Evolutionary conservation across 2,797 vertebrate genomes (phyloP), one percentile per base, ranked within the genome.

Genomic region (Euthynnus affinis): DNA sequence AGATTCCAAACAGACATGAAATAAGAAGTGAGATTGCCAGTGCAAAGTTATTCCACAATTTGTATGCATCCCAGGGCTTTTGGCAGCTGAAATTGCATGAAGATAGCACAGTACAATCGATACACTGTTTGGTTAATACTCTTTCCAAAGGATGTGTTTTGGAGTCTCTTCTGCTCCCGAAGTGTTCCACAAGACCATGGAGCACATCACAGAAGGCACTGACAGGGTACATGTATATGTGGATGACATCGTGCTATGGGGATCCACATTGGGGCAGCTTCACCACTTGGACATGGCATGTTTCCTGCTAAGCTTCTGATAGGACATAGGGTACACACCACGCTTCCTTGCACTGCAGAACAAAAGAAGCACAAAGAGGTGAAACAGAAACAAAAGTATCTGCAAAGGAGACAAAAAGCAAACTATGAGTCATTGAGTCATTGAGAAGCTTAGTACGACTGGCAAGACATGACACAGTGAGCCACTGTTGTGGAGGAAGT

Each of bases 81-180:
- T 80, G 68, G 68, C 74, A 81, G n/a, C 0, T 86, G 0, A 76
- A 69, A 6, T 61, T 84, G 4, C 25, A 78, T 60, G 46, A 80
- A 10, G 51, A 69, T 0, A 76, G 58, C 17, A 71, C 3, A 76
- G 74, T n/a, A 77, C 77, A 0, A 83, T 87, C 14, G 86, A 80
- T 10, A 75, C 60, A 18, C 78, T 58, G 1, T 79, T 65, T 60
- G 68, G 74, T 3, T 0, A 65, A 1, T 83, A 81, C 14, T 59
- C 1, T 0, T 80, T 84, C 2, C 27, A 32, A 6, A 80, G 53
- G 6, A 55, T 77, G 42, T 64, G 49, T 2, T 81, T 80, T 60
- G 82, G 64, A 12, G 77, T 74, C 0, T 49, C 5, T 4, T 74
- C 69, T 9, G 64, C 73, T 27, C 49, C 73, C 0, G 40, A 80